These are phyloP conservation scores for Sussaba pulchella DNA, from an alignment of 2,888 invertebrate species.

Conservation along the genomic window DNA sequence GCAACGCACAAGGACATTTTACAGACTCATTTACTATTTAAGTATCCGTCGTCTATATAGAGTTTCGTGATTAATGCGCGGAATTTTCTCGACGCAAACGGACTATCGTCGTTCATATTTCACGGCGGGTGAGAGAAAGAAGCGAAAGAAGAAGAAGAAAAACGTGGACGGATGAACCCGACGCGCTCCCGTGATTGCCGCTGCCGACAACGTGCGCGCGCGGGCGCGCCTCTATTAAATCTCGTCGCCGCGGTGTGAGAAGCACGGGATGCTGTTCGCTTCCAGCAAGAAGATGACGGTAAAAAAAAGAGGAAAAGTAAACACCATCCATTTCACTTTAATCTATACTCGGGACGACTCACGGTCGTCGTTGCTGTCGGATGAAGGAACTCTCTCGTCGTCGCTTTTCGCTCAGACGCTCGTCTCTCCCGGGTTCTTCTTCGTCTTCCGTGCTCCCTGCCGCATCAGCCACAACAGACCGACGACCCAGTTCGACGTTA, in stretches of 20 bases:
- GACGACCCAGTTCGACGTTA: slow-evolving; percentile 59
- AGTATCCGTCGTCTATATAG: not conserved
- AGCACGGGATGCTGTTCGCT: not conserved
- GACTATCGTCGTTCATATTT: slow-evolving; percentile 34
- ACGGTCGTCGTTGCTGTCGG: slow-evolving; percentile 21
- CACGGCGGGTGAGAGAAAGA: slow-evolving; percentile 40
- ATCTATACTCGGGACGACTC: slow-evolving; percentile 32
- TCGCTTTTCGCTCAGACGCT: slow-evolving; percentile 21
- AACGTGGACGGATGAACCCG: slow-evolving; percentile 10
- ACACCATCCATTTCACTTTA: slow-evolving; percentile 54
- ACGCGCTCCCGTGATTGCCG: slow-evolving; percentile 30
- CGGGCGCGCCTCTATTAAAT: slow-evolving; percentile 40
- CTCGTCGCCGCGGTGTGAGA: slow-evolving; percentile 37
- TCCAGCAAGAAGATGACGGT: not conserved
- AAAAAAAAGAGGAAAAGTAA: slow-evolving; percentile 4
- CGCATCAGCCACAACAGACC: slow-evolving; percentile 41
- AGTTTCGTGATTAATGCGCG: slow-evolving; percentile 9
- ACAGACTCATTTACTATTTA: slow-evolving; percentile 10
- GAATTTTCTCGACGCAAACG: slow-evolving; percentile 2
- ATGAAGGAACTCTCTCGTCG: slow-evolving; percentile 21
- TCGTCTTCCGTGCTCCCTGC: slow-evolving; percentile 34
- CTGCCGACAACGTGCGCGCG: slow-evolving; percentile 13
- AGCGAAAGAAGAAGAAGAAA: slow-evolving; percentile 38
- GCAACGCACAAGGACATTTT: slow-evolving; percentile 16
- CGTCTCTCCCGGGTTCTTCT: slow-evolving; percentile 8